Evolutionary conservation across 2,888 invertebrate species (phyloP).

Genomic region (Cephus pulcher): DNA sequence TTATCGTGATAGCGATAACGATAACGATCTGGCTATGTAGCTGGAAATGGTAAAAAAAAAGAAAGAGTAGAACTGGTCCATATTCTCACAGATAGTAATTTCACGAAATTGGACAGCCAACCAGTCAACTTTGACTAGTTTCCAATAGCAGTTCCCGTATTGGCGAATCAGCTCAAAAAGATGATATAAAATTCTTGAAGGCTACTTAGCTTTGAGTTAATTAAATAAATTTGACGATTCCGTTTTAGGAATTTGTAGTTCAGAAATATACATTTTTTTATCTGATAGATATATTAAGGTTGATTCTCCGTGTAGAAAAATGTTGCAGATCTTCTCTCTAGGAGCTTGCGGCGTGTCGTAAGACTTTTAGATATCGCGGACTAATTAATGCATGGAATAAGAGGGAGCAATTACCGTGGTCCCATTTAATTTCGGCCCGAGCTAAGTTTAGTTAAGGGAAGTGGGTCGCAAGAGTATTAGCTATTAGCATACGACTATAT

Average conservation of each 20-base stretch:
- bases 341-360: conserved; percentile 21
- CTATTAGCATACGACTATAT: conserved; percentile 19
- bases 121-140: neutral
- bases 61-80: neutral
- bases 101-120: neutral
- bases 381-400: conserved; percentile 51
- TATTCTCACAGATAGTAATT: neutral
- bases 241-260: neutral
- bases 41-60: neutral
- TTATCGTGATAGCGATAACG: neutral
- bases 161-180: neutral
- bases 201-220: neutral
- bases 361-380: conserved; percentile 47
- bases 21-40: neutral
- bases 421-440: conserved; percentile 39
- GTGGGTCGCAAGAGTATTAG: conserved; percentile 23
- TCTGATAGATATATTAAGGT: neutral
- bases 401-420: conserved; percentile 46
- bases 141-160: neutral
- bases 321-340: conserved; percentile 29
- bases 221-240: neutral
- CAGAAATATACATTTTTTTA: neutral
- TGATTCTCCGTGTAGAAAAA: conserved; percentile 21
- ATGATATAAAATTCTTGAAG: neutral
- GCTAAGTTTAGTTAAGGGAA: conserved; percentile 13